Evolutionary conservation across 1,140 invertebrate species (phyloP).

Genomic region (Carcinoscorpius rotundicauda): DNA sequence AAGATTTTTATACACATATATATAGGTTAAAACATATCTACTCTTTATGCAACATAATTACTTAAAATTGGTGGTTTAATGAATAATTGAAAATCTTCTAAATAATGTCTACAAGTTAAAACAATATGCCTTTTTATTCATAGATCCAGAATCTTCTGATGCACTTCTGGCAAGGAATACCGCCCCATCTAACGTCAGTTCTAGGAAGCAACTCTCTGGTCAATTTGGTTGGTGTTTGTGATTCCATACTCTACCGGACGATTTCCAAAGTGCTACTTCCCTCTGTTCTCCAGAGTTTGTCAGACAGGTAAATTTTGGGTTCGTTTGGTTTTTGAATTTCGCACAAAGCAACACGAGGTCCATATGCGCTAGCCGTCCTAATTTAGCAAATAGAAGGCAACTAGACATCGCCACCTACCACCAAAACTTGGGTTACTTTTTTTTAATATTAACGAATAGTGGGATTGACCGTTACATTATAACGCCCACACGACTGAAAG

Average conservation of each 20-base stretch:
- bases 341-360: too few species aligned
- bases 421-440: too few species aligned
- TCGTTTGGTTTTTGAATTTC: too few species aligned
- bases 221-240: slow-evolving; percentile 41
- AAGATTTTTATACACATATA: too few species aligned
- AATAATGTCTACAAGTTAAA: slow-evolving; percentile 6
- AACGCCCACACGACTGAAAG: too few species aligned
- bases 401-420: too few species aligned
- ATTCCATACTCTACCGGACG: slow-evolving; percentile 42
- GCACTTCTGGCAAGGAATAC: slow-evolving; percentile 46
- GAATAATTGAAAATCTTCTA: not conserved
- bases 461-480: too few species aligned
- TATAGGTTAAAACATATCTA: too few species aligned
- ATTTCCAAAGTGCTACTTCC: slow-evolving; percentile 41
- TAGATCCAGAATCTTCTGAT: slow-evolving; percentile 41
- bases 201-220: slow-evolving; percentile 35
- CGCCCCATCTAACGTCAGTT: slow-evolving; percentile 37
- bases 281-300: slow-evolving; percentile 35
- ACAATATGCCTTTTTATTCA: slow-evolving; percentile 11
- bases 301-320: slow-evolving; percentile 25
- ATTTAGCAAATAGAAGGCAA: too few species aligned
- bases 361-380: too few species aligned
- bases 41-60: not conserved
- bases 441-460: too few species aligned
- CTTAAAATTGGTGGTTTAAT: not conserved